Percentiles rank a stretch among this genome's conserved stretches.
phyloP scores from a whole-genome alignment of 92 coral and sea anemone genomes.

The Pocillopora grandis region DNA sequence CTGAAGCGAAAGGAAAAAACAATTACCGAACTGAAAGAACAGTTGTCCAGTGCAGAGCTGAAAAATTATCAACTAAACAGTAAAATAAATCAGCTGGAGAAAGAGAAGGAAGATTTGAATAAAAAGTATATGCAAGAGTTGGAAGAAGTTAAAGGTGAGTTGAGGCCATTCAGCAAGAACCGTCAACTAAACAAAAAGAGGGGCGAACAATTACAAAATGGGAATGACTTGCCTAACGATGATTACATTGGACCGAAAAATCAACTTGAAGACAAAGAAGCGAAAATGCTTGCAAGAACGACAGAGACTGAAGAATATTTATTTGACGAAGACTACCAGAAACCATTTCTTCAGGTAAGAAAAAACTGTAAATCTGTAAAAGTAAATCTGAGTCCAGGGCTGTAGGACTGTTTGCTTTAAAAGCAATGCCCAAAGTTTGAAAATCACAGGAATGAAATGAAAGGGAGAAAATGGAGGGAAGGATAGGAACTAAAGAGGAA shows the following conservation, averaged over 20 bases:
- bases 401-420: too few species aligned
- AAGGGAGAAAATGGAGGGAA: too few species aligned
- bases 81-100: constrained; percentile 3
- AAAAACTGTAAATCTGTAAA: not conserved
- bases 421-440: too few species aligned
- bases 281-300: not conserved
- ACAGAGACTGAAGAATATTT: not conserved
- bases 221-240: not conserved
- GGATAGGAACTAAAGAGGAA: too few species aligned
- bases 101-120: not conserved
- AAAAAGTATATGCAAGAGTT: not conserved
- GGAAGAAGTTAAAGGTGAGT: not conserved
- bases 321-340: not conserved
- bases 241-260: constrained; percentile 1
- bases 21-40: not conserved
- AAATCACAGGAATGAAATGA: too few species aligned
- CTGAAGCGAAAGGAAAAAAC: not conserved
- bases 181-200: not conserved
- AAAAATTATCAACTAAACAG: constrained; percentile 6
- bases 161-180: constrained; percentile 5
- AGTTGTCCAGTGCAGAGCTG: not conserved
- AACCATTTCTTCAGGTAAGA: not conserved
- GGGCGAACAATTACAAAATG: constrained; percentile 1
- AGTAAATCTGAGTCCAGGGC: too few species aligned
- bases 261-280: not conserved